phyloP scores from a whole-genome alignment of 2,797 vertebrate species.

The Sarcophilus harrisii region DNA sequence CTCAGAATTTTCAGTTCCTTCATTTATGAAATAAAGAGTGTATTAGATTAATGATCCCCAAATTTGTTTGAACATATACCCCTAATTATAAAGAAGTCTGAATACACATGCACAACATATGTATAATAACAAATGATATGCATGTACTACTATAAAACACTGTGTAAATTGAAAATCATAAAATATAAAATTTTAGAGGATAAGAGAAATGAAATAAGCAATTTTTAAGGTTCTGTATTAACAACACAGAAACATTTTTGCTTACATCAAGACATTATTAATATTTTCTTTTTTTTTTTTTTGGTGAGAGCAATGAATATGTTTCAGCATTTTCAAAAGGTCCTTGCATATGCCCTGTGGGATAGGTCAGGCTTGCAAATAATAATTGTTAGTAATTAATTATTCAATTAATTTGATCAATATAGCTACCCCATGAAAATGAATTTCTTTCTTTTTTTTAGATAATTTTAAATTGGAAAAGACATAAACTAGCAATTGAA shows the following conservation, averaged over 20 bases:
- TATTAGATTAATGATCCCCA: neutral
- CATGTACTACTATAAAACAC: neutral
- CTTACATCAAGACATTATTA: neutral
- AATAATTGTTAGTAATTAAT: neutral
- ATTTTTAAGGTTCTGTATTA: neutral
- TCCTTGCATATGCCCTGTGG: neutral
- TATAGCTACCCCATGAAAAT: neutral
- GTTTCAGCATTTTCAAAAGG: neutral
- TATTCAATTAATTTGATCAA: neutral
- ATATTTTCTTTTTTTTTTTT: neutral
- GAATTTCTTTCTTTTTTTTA: neutral
- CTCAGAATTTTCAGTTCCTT: neutral
- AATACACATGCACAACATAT: neutral
- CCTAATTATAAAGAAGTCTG: neutral
- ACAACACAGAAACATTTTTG: neutral
- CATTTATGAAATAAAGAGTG: neutral
- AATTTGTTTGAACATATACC: neutral
- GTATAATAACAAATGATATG: neutral
- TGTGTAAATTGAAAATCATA: neutral
- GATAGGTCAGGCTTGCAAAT: neutral
- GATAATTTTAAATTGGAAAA: neutral
- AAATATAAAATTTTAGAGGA: neutral
- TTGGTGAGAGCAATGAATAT: neutral
- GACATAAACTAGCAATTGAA: neutral
- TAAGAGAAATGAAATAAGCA: neutral